These are phyloP conservation scores for Morpho helenor DNA, from an alignment of 2,888 invertebrate species.

Conservation along the genomic window DNA sequence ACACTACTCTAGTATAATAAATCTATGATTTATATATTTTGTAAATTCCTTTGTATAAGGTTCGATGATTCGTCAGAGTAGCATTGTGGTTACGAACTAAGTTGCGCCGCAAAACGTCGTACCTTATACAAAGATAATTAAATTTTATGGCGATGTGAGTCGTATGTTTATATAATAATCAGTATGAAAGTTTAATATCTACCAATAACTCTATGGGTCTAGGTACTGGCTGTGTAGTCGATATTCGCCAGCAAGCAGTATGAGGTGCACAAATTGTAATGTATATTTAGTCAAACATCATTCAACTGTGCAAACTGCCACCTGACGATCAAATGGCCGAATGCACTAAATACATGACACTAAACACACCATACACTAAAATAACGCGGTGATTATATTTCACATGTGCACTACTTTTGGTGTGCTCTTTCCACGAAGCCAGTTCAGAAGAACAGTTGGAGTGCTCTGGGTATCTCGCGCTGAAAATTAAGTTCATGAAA, in stretches of 20 bases:
- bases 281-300: constrained; percentile 17
- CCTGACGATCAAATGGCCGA: constrained; percentile 9
- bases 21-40: too few relatives aligned
- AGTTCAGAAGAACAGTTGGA: constrained; percentile 87
- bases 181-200: too few relatives aligned
- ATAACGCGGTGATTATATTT: constrained; percentile 26
- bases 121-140: too few relatives aligned
- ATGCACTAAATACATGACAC: constrained; percentile 13
- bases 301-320: constrained; percentile 19
- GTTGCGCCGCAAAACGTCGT: too few relatives aligned
- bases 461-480: constrained; percentile 90
- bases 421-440: constrained; percentile 88
- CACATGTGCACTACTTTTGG: constrained; percentile 81
- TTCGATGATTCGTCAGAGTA: too few relatives aligned
- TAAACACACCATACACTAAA: constrained; percentile 3
- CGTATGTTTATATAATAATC: too few relatives aligned
- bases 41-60: too few relatives aligned
- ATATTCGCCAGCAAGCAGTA: constrained; percentile 16
- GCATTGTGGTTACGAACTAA: too few relatives aligned
- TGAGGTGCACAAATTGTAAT: constrained; percentile 20
- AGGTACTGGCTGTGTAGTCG: background rate
- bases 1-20: too few relatives aligned
- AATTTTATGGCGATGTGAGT: too few relatives aligned
- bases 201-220: too few relatives aligned
- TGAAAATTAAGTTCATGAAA: constrained; percentile 51